Evolutionary conservation across 2,797 vertebrate species (phyloP), one percentile per base, ranked within the genome.

Genomic region (Carduelis carduelis): DNA sequence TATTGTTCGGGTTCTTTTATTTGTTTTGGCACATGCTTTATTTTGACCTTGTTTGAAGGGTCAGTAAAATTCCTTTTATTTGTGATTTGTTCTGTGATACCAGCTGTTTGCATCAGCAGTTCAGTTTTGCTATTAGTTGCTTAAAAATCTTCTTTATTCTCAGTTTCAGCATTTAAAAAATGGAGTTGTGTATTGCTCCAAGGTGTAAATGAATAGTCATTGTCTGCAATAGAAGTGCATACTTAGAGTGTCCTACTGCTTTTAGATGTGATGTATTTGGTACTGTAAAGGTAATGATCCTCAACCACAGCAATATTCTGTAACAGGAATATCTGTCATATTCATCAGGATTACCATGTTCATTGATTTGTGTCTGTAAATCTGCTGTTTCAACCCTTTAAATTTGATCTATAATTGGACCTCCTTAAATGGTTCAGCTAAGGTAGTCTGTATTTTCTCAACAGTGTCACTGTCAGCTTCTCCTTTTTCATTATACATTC

Each of bases 291-390:
- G 98, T 99, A 99, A 99, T 98, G 98, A 99, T 98, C 97, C 98
- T 98, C 97, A 97, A 97, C 98, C 98, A 79, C 97, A 97, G 98
- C 98, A 97, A 97, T 98, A 98, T 98, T 98, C 98, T 94, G 87
- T 98, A 99, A 99, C 99, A 98, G 99, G 98, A 98, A 87, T 98
- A 98, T 98, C 99, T 99, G 99, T 99, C 99, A 99, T 98, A 98
- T 98, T 98, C 98, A 98, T 98, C 92, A 98, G 98, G 98, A 98
- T 99, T 98, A 98, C 98, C 97, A 96, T 93, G 98, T 97, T 98
- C 98, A 98, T 99, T 99, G 99, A 99, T 99, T 99, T 99, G 98
- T 99, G 98, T 98, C 98, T 98, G 98, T 98, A 99, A 99, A 98
- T 98, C 98, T 98, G 98, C 98, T 95, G 97, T 98, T 98, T 98